phyloP scores from a whole-genome alignment of 2,797 vertebrate species.

The Dallia pectoralis region DNA sequence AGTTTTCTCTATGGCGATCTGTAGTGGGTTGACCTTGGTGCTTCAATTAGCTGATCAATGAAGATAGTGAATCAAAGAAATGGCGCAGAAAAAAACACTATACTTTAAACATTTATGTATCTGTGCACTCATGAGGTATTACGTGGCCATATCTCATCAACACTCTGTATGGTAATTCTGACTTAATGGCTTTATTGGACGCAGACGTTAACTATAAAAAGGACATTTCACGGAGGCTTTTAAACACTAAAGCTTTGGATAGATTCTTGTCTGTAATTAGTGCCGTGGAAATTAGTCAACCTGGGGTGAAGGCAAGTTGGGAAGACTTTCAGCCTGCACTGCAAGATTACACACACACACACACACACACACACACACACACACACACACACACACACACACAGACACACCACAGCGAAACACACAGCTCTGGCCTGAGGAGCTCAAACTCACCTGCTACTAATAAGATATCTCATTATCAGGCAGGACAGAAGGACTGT shows the following conservation, averaged over 20 bases:
- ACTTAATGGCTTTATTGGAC: slow-evolving; percentile 2
- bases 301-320: slow-evolving; percentile 23
- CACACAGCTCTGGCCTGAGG: slow-evolving; percentile 35
- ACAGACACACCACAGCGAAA: slow-evolving; percentile 8
- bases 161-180: background rate
- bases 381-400: slow-evolving; percentile 19
- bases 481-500: slow-evolving; percentile 27
- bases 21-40: background rate
- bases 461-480: slow-evolving; percentile 40
- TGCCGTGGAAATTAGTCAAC: slow-evolving; percentile 9
- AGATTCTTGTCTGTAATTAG: slow-evolving; percentile 25
- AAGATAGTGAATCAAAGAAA: background rate
- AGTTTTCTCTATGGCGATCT: background rate
- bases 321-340: slow-evolving; percentile 1
- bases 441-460: slow-evolving; percentile 56
- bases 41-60: too few species aligned
- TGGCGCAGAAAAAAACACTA: background rate
- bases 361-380: slow-evolving; percentile 16
- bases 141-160: background rate
- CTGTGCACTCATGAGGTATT: background rate
- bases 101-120: background rate
- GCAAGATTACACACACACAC: background rate
- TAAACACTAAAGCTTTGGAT: background rate
- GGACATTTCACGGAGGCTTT: slow-evolving; percentile 13
- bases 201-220: slow-evolving; percentile 12